phyloP scores from a whole-genome alignment of 2,888 invertebrate genomes.

The Iphiclides podalirius region DNA sequence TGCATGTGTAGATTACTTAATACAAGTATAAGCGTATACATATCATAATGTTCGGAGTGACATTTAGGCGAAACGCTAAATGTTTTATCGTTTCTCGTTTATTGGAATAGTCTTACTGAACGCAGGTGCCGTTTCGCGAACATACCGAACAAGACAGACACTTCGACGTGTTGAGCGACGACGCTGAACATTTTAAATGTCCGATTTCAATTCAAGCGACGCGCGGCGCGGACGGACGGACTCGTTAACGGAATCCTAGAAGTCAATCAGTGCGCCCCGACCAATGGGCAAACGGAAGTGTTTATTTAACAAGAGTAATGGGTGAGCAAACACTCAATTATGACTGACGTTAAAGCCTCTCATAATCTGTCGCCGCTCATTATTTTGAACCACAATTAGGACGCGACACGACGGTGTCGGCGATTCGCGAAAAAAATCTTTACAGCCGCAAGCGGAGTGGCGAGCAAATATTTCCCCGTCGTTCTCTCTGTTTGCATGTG shows the following conservation, averaged over 20 bases:
- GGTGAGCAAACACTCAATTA: constrained; percentile 9
- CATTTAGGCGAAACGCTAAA: no score
- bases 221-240: not conserved
- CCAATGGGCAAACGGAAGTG: constrained; percentile 2
- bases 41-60: no score
- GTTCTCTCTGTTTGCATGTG: constrained; percentile 45
- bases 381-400: no score
- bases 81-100: no score
- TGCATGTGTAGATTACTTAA: no score
- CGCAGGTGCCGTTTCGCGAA: constrained; percentile 1
- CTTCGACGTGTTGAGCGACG: constrained; percentile 1
- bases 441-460: constrained; percentile 27
- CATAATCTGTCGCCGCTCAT: constrained; percentile 16
- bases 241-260: constrained; percentile 18
- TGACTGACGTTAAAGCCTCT: constrained; percentile 1
- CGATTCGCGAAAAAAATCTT: constrained; percentile 16
- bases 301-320: constrained; percentile 3
- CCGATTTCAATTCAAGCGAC: constrained; percentile 9
- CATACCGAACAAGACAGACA: no score
- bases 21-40: no score
- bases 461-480: constrained; percentile 36
- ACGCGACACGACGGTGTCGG: not conserved
- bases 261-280: constrained; percentile 4
- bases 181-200: constrained; percentile 22
- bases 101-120: no score